Evolutionary conservation across 92 coral and sea anemone genomes (phyloP), one percentile per base, ranked within the genome.

Genomic region (Muricea muricata): DNA sequence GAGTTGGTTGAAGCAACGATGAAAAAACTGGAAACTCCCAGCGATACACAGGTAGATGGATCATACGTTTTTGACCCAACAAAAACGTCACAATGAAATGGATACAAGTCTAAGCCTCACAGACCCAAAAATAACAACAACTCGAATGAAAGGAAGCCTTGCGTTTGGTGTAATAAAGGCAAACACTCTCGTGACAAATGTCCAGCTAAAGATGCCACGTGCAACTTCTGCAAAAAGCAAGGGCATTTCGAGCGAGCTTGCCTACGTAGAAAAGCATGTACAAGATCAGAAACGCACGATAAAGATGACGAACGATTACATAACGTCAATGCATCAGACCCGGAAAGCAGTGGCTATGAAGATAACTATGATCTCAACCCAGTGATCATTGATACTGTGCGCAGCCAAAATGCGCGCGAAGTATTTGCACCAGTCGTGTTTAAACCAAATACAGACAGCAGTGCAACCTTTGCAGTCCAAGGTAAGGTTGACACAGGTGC

Each of bases 401-500:
- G 34, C 24, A 35, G n/a, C 5, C 3, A 6, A 8, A 35, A 31
- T 2, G 4, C 75, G 12, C 75, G 47, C 9, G 75, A 69, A 24
- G 42, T 69, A 15, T 31, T 69, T 35, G 75, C 75, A 30, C 75
- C 75, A 30, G 75, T 69, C 6, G 42, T 37, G 9, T 37, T 37
- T 37, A 9, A 37, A 4, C 4, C 42, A 37, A 37, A 37, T 37
- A 9, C 4, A 37, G 42, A 37, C 9, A 9, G 42, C 42, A 37
- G 42, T 37, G 42, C 42, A 37, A 37, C 42, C 42, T 65, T 37
- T 37, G 9, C 42, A 37, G 86, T 79, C 35, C 15, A 35, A 25
- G 93, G 91, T 79, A 90, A 83, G 69, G 87, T 87, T 34, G 90
- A 85, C 87, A 90, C 89, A 10, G 87, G 93, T 32, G 84, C 89